Evolutionary conservation across 1,140 invertebrate species (phyloP), one percentile per base, ranked within the genome.

Genomic region (Mylabris phalerata): DNA sequence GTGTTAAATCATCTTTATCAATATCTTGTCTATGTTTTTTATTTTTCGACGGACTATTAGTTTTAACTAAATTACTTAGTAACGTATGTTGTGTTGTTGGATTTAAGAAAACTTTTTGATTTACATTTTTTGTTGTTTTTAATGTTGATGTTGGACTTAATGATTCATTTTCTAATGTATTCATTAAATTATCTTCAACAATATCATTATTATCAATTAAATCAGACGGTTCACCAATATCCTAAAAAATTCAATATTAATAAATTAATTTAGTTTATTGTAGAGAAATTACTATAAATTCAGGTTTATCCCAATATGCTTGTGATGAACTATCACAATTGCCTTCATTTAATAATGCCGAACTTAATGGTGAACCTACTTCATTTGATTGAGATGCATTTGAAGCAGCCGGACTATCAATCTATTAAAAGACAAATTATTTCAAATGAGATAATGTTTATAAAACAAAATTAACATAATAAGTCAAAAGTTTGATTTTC

Each of bases 41-140:
- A 42, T 41, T 41, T 40, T 51, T 54, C 5, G 32, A 19, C 47
- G 52, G 59, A 50, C 54, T 65, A 60, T 50, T 66, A 11, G 63
- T 65, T 55, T 63, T 67, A 26, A 65, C 64, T 24, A 70, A 50
- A 55, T 69, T 70, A 48, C 56, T 67, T 25, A 71, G 50, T 25
- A 71, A 51, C 3, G 65, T 67, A 60, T 71, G 60, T 52, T 63
- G 57, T 1, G 66, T 46, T 25, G 46, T 52, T 4, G 68, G 63
- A 63, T 66, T 68, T 40, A 71, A 42, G 50, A 71, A 69, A 9
- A 69, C 59, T 57, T 66, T 67, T 32, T 60, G 50, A 60, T 59
- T 56, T n/a, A 42, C 9, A 7, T 51, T 40, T 11, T 10, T 57
- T 41, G 24, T 59, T 44, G 46, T 19, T 32, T 52, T 39, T 25